Evolutionary conservation across 2,888 invertebrate species (phyloP).

Genomic region (Mythimna pallens): DNA sequence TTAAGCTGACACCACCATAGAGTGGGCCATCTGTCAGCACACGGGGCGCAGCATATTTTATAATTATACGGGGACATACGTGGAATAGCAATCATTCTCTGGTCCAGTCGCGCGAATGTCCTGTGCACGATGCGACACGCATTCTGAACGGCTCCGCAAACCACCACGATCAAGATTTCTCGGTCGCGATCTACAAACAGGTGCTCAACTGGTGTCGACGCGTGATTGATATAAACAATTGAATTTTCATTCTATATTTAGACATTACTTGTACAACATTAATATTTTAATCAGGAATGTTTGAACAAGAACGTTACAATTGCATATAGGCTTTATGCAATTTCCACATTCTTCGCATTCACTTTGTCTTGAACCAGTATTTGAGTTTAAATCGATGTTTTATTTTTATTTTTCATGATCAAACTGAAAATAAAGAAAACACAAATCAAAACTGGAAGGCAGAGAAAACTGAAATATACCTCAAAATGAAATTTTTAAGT

Average conservation of each 20-base stretch:
- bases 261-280: constrained; percentile 65
- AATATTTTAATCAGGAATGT: constrained; percentile 67
- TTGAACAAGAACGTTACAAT: constrained; percentile 51
- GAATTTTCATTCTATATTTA: constrained; percentile 68
- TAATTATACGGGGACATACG: constrained; percentile 82
- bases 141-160: constrained; percentile 78
- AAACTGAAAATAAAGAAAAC: not conserved
- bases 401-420: constrained; percentile 4
- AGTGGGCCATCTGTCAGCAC: constrained; percentile 83
- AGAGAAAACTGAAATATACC: not conserved
- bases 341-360: constrained; percentile 46
- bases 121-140: constrained; percentile 79
- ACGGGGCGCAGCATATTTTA: constrained; percentile 82
- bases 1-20: constrained; percentile 63
- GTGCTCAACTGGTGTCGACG: constrained; percentile 74
- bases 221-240: constrained; percentile 70
- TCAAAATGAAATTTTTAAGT: not conserved
- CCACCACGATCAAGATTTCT: constrained; percentile 81
- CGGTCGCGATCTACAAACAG: constrained; percentile 87
- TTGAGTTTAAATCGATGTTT: not conserved
- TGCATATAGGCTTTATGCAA: constrained; percentile 55
- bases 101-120: constrained; percentile 81
- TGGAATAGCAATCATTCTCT: constrained; percentile 80
- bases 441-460: not conserved
- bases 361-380: constrained; percentile 17